Evolutionary conservation across 1,140 invertebrate genomes (phyloP), one percentile per base, ranked within the genome.

Genomic region (Hylaeus anthracinus): DNA sequence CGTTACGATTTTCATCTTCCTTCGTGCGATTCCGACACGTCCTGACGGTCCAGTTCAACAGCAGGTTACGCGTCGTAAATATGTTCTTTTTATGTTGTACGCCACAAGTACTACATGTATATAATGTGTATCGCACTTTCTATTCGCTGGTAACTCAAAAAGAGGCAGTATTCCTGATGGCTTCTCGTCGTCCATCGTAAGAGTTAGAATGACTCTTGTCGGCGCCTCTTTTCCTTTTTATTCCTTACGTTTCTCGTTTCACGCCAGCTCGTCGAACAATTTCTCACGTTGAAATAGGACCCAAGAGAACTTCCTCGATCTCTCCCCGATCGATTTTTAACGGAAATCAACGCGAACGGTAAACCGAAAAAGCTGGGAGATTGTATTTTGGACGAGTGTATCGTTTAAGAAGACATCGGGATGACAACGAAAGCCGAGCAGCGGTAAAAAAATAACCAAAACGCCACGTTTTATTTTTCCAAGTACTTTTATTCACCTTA

Each of bases 401-500:
- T 63, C 41, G 41, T 6, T 15, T 3, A 26, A 14, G 9, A 41
- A 14, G 2, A 39, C 43, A 37, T 71, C 39, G 45, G 41, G 70
- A 14, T 65, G 41, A 51, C 55, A 41, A 53, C 63, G 70, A 61
- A 51, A 41, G 73, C 48, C 60, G 56, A 85, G 67, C 72, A 15
- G 72, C 83, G 79, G 56, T 76, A 70, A 84, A 77, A 85, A 74
- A 82, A 79, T 82, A 85, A 87, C 79, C 63, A 79, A 77, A 87
- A 87, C 73, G 72, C 61, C 83, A 88, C 77, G 63, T 79, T 71
- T 85, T 72, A 80, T 80, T 85, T 84, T 90, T 88, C 71, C 84
- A 90, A 88, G 83, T 87, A 90, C 83, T 90, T 90, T 91, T 91
- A 90, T 90, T 90, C 83, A 85, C 70, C 86, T 89, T 89, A 87